phyloP scores from a whole-genome alignment of 1,140 invertebrate genomes.

The Colletes gigas region DNA sequence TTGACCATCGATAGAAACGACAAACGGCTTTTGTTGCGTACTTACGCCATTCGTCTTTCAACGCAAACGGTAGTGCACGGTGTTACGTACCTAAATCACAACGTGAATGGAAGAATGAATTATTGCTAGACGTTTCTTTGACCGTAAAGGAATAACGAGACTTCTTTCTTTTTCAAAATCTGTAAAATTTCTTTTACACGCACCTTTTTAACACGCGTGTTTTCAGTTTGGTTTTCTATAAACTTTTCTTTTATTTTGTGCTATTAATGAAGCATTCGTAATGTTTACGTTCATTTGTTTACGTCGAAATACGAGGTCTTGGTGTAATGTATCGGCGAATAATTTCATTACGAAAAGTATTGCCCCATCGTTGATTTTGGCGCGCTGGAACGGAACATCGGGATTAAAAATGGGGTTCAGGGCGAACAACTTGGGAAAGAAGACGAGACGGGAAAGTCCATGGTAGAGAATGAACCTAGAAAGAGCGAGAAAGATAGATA shows the following conservation, averaged over 20 bases:
- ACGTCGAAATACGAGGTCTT: too few relatives aligned
- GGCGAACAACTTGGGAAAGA: not conserved
- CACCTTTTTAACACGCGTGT: too few relatives aligned
- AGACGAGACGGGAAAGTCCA: not conserved
- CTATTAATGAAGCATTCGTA: too few relatives aligned
- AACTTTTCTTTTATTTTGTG: too few relatives aligned
- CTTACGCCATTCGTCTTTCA: not conserved
- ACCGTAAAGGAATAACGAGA: not conserved
- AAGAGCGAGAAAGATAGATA: not conserved
- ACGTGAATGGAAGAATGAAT: not conserved
- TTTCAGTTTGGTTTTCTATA: too few relatives aligned
- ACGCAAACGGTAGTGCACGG: not conserved
- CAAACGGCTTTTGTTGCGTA: not conserved
- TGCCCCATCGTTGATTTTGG: too few relatives aligned
- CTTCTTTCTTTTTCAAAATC: not conserved
- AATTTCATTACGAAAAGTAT: not conserved
- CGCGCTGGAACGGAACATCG: too few relatives aligned
- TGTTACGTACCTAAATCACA: not conserved
- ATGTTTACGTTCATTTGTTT: too few relatives aligned
- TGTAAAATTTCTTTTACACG: too few relatives aligned
- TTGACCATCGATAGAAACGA: accelerated
- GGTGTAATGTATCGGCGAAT: too few relatives aligned
- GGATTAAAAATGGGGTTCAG: not conserved
- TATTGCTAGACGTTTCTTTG: not conserved
- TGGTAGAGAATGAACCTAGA: too few relatives aligned